Base-by-base conservation (phyloP, 2,797 vertebrate genomes). In the Caiman crocodilus region DNA sequence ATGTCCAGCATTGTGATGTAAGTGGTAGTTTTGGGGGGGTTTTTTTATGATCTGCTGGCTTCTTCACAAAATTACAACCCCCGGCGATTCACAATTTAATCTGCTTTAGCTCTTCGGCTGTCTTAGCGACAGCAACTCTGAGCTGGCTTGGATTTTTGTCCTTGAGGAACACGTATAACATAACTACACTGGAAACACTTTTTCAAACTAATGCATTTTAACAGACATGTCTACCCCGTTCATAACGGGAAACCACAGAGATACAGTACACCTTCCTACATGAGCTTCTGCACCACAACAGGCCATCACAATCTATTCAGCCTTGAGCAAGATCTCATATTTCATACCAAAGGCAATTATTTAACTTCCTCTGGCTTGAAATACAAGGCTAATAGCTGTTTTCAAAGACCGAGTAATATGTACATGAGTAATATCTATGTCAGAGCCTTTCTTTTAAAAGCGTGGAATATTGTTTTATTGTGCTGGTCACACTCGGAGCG, bases 131-230 rank as follows among this genome's bases (percentile, higher is more conserved):
- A 69, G 32, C 32, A 69, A 69, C 67, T 69, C 30, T 32, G 5
- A 14, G 32, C 7, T 32, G 14, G 10, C 20, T 69, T 23, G 32
- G 82, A 28, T 65, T 87, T 81, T 5, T 85, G 93, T 89, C 94
- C 94, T 93, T 91, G 92, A 73, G 79, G 81, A 79, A 82, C 30
- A 3, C 65, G 0, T 4, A 25, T 87, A 89, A 95, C 83, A 82
- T n/a, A 87, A 94, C 94, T 87, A 84, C 93, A 79, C 1, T 5
- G 75, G 96, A 93, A 92, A 79, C 87, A 90, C 90, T 82, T 87
- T 90, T 58, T 87, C 67, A 89, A 94, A 35, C 90, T 87, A 92
- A 95, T 88, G 16, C 81, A 83, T 64, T 81, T 90, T 87, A 77
- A 96, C 58, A 13, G 87, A 18, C 84, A 23, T 0, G 3, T 30